A percentile compares a stretch with the other conserved stretches of the same genome.
phyloP scores from a whole-genome alignment of 2,113 vertebrate genomes.

The Ibidorhyncha struthersii region DNA sequence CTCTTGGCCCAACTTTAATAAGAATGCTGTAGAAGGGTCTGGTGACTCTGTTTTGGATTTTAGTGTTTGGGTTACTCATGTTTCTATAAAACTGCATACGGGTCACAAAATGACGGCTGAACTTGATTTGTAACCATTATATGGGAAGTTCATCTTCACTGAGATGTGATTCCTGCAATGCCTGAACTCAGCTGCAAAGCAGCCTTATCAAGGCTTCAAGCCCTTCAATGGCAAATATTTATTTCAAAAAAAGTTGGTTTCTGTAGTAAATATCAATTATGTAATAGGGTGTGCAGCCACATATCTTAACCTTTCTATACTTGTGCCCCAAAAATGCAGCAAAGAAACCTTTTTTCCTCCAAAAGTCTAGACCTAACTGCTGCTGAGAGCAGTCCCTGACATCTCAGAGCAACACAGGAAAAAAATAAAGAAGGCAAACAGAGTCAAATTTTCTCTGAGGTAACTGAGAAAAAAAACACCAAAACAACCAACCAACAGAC shows the following conservation, averaged over 20 bases:
- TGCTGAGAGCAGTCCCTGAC: neutral
- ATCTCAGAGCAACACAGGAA: neutral
- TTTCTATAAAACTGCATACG: neutral
- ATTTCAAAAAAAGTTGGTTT: neutral
- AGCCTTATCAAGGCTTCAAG: neutral
- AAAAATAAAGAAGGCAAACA: neutral
- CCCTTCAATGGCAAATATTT: neutral
- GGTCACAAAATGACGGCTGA: neutral
- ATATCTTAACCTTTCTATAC: neutral
- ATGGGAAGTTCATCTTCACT: neutral
- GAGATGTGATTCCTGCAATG: neutral
- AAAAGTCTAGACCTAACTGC: neutral
- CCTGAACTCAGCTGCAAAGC: neutral
- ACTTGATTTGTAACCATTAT: neutral
- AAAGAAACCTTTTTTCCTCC: neutral
- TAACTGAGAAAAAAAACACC: no score
- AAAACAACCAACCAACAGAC: neutral
- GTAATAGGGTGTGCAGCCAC: neutral
- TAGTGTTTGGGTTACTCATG: constrained; percentile 54
- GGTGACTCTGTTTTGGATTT: constrained; percentile 64
- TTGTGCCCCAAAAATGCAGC: neutral
- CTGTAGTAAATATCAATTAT: neutral
- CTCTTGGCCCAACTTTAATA: constrained; percentile 50
- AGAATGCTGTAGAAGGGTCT: neutral
- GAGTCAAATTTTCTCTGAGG: neutral